Evolutionary conservation across 2,797 vertebrate genomes (phyloP).

Genomic region (Sebastes umbrosus): DNA sequence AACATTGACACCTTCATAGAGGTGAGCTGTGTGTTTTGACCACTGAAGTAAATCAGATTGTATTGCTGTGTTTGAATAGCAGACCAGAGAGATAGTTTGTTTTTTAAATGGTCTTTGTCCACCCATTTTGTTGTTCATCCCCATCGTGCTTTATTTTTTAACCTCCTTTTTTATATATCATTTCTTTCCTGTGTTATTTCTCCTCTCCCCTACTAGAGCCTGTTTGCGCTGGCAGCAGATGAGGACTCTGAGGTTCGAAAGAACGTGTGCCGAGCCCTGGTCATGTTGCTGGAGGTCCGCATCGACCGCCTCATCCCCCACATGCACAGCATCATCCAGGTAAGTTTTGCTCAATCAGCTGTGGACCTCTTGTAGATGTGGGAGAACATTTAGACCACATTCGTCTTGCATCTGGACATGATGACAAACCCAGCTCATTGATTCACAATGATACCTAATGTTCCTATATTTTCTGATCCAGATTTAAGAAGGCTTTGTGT

Average conservation of each 20-base stretch:
- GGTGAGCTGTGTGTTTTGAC: conserved; percentile 73
- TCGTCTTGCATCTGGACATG: conserved; percentile 55
- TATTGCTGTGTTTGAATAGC: neutral
- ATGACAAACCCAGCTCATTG: conserved; percentile 74
- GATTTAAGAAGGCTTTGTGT: neutral
- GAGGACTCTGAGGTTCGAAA: conserved; percentile 95
- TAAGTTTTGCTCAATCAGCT: conserved; percentile 38
- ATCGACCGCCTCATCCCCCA: conserved; percentile 94
- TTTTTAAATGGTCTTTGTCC: no score
- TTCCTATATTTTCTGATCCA: conserved; percentile 64
- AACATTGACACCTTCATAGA: conserved; percentile 97
- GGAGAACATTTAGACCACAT: neutral
- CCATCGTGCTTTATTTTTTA: fast-evolving
- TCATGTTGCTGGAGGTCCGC: conserved; percentile 95
- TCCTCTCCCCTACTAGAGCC: conserved; percentile 79
- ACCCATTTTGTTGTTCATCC: neutral
- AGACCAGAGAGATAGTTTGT: neutral
- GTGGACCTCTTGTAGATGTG: neutral
- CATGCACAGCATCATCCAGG: conserved; percentile 97
- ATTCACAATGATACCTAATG: conserved; percentile 64
- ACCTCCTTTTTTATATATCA: fast-evolving
- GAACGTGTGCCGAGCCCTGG: conserved; percentile 93
- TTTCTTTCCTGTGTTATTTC: neutral
- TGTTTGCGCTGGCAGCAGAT: conserved; percentile 93
- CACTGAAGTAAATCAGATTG: neutral